These are phyloP conservation scores for Microchrysa polita DNA, from an alignment of 2,888 invertebrate genomes.

Conservation along the genomic window DNA sequence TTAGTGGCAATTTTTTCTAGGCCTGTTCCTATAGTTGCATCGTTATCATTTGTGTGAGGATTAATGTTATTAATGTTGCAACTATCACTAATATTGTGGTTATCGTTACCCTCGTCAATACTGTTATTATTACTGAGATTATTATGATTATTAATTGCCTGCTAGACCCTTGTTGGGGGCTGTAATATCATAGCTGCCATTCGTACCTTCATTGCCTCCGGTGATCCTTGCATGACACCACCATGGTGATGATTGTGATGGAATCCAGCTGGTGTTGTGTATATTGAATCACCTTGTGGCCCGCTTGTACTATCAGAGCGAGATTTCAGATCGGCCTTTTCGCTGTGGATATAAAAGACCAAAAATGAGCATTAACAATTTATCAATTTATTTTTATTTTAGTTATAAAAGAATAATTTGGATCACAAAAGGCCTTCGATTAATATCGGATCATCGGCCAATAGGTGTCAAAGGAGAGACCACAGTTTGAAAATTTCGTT, in stretches of 20 bases:
- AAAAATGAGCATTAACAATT: neutral
- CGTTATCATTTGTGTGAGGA: slow-evolving; percentile 47
- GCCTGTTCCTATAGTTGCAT: slow-evolving; percentile 53
- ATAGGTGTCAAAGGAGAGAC: no score
- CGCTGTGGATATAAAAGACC: slow-evolving; percentile 54
- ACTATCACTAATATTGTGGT: slow-evolving; percentile 47
- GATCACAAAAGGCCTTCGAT: no score
- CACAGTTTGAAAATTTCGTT: no score
- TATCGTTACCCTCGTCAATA: slow-evolving; percentile 45
- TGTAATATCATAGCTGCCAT: slow-evolving; percentile 89
- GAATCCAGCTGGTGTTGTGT: slow-evolving; percentile 69
- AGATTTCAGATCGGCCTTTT: slow-evolving; percentile 65
- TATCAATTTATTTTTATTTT: no score
- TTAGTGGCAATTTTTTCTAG: slow-evolving; percentile 51
- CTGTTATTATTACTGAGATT: slow-evolving; percentile 49
- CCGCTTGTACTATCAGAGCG: slow-evolving; percentile 67
- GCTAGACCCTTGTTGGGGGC: slow-evolving; percentile 83
- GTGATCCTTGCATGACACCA: slow-evolving; percentile 67
- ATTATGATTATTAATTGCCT: slow-evolving; percentile 62
- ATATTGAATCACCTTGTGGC: slow-evolving; percentile 79
- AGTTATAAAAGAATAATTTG: no score
- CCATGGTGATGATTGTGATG: slow-evolving; percentile 62
- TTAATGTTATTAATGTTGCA: slow-evolving; percentile 42
- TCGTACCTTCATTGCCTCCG: slow-evolving; percentile 88
- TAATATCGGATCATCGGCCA: no score